A percentile compares a stretch with the other conserved stretches of the same genome.
Conservation (phyloP, 92 coral and sea anemone genomes). For the Bergia sp. region DNA sequence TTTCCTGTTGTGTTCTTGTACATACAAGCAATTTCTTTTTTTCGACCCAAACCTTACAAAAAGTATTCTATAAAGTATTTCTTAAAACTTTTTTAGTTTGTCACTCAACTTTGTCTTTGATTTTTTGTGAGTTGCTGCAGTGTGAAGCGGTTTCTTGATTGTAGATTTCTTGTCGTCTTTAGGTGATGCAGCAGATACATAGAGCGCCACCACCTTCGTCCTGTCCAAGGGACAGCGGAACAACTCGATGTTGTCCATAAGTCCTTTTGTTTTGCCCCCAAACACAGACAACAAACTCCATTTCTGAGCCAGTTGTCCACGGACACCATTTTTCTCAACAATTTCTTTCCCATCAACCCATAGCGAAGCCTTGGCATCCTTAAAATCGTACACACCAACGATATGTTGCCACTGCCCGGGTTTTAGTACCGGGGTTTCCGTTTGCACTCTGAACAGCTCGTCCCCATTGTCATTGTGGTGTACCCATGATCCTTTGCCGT, state of each 20-base stretch:
- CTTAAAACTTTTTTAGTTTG: constrained; percentile 16
- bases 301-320: constrained; percentile 68
- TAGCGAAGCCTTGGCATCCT: constrained; percentile 61
- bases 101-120: constrained; percentile 24
- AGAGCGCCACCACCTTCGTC: constrained; percentile 86
- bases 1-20: neutral
- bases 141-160: constrained; percentile 43
- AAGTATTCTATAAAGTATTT: too few species aligned
- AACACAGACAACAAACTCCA: constrained; percentile 78
- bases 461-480: constrained; percentile 73
- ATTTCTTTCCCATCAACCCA: constrained; percentile 85
- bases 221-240: constrained; percentile 86
- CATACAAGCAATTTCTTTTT: neutral
- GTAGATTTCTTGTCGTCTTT: constrained; percentile 65
- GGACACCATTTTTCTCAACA: constrained; percentile 48
- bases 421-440: constrained; percentile 64
- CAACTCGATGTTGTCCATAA: constrained; percentile 78
- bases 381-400: constrained; percentile 66
- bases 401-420: constrained; percentile 81
- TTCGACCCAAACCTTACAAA: neutral
- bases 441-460: constrained; percentile 75
- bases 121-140: neutral
- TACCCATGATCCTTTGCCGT: constrained; percentile 81
- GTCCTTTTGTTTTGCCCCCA: constrained; percentile 75
- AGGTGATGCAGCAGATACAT: constrained; percentile 78